Evolutionary conservation across 2,888 invertebrate species (phyloP).

Genomic region (Bursaphelenchus okinawaensis): DNA sequence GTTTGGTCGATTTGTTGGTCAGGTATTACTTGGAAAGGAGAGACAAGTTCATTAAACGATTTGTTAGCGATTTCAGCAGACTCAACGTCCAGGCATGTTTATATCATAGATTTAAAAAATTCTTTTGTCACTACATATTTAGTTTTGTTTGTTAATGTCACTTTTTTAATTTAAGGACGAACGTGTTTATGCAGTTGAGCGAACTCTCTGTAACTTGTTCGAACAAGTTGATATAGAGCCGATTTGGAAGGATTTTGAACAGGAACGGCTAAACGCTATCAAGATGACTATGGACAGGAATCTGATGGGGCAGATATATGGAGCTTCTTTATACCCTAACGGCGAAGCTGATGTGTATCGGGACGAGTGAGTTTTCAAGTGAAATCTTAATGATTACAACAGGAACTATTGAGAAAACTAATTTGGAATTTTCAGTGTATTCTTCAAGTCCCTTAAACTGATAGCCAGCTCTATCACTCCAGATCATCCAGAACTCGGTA

Average conservation of each 20-base stretch:
- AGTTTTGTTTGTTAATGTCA: no score
- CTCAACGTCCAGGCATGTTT: slow-evolving; percentile 70
- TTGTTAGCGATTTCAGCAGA: slow-evolving; percentile 74
- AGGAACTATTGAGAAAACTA: not conserved
- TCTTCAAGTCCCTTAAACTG: slow-evolving; percentile 81
- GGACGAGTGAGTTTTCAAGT: slow-evolving; percentile 71
- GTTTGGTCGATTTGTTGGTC: slow-evolving; percentile 47
- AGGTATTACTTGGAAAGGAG: slow-evolving; percentile 62
- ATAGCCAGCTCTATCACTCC: slow-evolving; percentile 72
- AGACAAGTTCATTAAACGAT: slow-evolving; percentile 70
- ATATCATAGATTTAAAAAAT: not conserved
- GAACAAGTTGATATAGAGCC: slow-evolving; percentile 59
- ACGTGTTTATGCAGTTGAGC: slow-evolving; percentile 73
- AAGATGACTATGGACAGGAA: slow-evolving; percentile 79
- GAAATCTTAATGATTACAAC: not conserved
- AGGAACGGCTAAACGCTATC: slow-evolving; percentile 67
- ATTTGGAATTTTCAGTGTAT: slow-evolving; percentile 68
- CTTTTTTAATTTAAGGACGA: slow-evolving; percentile 33
- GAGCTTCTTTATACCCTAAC: slow-evolving; percentile 88
- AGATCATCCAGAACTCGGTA: slow-evolving; percentile 73
- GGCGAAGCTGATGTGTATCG: slow-evolving; percentile 87
- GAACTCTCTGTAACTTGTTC: slow-evolving; percentile 66
- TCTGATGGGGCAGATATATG: slow-evolving; percentile 80
- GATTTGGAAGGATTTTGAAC: slow-evolving; percentile 66
- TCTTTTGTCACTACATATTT: not conserved